phyloP scores from a whole-genome alignment of 2,797 vertebrate species.

The Prionace glauca region DNA sequence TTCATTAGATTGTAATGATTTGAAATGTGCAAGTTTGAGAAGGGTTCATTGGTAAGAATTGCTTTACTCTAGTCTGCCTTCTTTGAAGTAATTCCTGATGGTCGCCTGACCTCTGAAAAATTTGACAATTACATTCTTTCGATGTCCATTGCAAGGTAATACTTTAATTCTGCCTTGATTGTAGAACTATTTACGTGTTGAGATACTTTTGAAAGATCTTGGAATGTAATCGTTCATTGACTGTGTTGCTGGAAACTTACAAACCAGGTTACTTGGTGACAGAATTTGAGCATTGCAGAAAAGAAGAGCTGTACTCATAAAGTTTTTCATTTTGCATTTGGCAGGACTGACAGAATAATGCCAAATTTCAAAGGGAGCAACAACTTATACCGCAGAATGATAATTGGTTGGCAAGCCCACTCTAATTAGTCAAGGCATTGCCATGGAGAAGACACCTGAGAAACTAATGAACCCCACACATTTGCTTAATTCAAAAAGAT shows the following conservation, averaged over 20 bases:
- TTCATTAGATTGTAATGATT: background rate
- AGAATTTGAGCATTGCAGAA: no score
- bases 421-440: no score
- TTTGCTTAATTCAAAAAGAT: no score
- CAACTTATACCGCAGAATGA: no score
- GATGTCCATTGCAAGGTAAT: background rate
- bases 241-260: background rate
- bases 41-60: background rate
- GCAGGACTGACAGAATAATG: no score
- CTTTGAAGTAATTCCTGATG: background rate
- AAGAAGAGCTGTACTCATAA: no score
- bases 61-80: background rate
- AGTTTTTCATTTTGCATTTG: no score
- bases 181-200: background rate
- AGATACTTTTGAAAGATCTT: background rate
- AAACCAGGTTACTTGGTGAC: background rate
- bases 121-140: background rate
- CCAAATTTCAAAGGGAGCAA: no score
- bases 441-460: no score
- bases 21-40: background rate
- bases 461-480: no score
- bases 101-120: background rate
- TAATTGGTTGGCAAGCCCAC: no score
- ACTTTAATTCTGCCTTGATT: background rate
- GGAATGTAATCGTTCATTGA: background rate